Base-by-base conservation (phyloP, 1,140 invertebrate genomes). In the Drosophila pachea region DNA sequence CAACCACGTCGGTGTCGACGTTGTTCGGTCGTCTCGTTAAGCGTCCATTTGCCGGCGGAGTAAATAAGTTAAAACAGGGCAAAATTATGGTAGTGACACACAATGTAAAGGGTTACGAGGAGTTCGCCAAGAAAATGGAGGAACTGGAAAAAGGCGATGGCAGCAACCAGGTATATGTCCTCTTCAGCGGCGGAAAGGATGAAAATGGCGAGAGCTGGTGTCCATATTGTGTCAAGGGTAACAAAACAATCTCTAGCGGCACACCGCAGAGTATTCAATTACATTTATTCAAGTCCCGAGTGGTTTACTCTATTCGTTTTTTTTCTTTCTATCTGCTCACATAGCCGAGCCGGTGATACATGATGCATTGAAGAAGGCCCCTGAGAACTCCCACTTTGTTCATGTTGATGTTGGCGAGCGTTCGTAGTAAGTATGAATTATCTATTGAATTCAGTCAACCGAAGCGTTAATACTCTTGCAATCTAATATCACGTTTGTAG, bases 351-450 rank as follows among this genome's bases (percentile, higher is more conserved):
- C 94, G 59, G 90, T 93, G 58, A 91, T 95, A 52, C 91, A 93
- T 78, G 88, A 92, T 73, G 93, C 90, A 62, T 71, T 95, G 6
- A 89, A 90, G 75, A 89, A 90, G 65, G 88, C 91, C 11, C 88
- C 93, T 11, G 91, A 91, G 45, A 89, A 91, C 55, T 90, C 91
- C 0, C 90, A 92, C 76, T 94, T 94, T 89, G 90, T 93, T 40
- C 91, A 92, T 88, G 93, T 94, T 2, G 92, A 94, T 90, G 94
- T 95, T 68, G 94, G 94, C 14, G 92, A 94, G 73, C 90, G 93
- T 58, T 40, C 81, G 8, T 89, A 76, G 89, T 89, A 77, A 89
- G 89, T 89, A 12, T 3, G 55, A 50, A 55, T 48, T 7, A 61
- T 38, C 45, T 33, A 14, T 42, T n/a, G 7, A 42, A 6, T 11